A percentile compares a stretch with the other conserved stretches of the same genome.
phyloP scores from a whole-genome alignment of 2,113 vertebrate species.

The Alligator mississippiensis region DNA sequence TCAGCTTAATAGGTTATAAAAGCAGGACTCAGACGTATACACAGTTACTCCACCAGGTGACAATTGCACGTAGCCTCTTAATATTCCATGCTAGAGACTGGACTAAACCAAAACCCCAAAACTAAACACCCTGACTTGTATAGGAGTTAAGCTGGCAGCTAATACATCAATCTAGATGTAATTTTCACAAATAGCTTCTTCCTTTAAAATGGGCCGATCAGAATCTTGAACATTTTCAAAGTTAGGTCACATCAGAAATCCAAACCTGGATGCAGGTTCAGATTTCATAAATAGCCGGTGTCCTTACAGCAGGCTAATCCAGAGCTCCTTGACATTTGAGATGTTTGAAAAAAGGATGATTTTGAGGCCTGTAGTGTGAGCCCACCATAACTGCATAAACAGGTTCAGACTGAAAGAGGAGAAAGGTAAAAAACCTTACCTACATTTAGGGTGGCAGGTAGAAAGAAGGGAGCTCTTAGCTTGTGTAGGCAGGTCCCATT shows the following conservation, averaged over 20 bases:
- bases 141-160: not conserved
- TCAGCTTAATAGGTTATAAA: not conserved
- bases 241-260: not conserved
- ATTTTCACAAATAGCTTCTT: not conserved
- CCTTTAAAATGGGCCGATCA: not conserved
- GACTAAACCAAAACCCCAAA: slow-evolving; percentile 61
- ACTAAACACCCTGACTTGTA: not conserved
- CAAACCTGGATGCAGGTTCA: not conserved
- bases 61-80: not conserved
- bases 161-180: not conserved
- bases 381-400: not conserved
- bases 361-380: not conserved
- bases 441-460: slow-evolving; percentile 54
- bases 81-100: slow-evolving; percentile 10
- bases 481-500: slow-evolving; percentile 36
- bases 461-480: slow-evolving; percentile 59
- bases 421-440: slow-evolving; percentile 28
- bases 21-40: not conserved
- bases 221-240: slow-evolving; percentile 10
- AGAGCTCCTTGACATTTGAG: not conserved
- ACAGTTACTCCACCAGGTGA: not conserved
- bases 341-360: not conserved
- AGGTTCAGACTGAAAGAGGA: slow-evolving; percentile 23
- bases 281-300: not conserved
- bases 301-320: not conserved